Evolutionary conservation across 2,113 vertebrate genomes (phyloP).

Genomic region (Perccottus glenii): DNA sequence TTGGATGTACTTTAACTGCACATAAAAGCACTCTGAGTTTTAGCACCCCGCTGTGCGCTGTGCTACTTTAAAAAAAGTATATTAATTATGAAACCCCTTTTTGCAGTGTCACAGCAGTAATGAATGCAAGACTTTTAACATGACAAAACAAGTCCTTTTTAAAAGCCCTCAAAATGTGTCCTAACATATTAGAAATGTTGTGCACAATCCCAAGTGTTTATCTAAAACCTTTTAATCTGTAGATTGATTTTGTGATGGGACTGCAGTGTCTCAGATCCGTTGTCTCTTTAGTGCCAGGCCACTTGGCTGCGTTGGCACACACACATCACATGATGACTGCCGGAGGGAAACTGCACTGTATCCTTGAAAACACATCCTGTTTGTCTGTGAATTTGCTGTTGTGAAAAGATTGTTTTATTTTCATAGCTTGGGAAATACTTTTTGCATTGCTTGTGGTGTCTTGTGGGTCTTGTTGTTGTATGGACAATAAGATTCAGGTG

Average conservation of each 20-base stretch:
- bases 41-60: neutral
- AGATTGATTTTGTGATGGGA: slow-evolving; percentile 8
- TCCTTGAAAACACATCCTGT: no score
- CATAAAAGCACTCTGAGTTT: neutral
- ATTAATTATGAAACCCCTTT: neutral
- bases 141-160: neutral
- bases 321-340: no score
- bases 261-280: neutral
- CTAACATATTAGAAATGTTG: slow-evolving; percentile 6
- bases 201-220: slow-evolving; percentile 1
- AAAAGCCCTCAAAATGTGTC: neutral
- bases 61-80: neutral
- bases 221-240: neutral
- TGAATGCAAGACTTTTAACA: neutral
- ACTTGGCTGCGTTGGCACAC: slow-evolving; percentile 33
- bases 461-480: no score
- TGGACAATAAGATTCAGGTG: no score
- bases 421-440: no score
- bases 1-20: neutral
- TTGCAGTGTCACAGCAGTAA: neutral
- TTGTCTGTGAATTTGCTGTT: neutral
- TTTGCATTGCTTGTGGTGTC: no score
- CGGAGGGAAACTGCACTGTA: no score
- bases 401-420: neutral
- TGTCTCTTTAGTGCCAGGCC: slow-evolving; percentile 33